Conservation (phyloP, 2,888 invertebrate species). For the Acrocyrtus sp. region DNA sequence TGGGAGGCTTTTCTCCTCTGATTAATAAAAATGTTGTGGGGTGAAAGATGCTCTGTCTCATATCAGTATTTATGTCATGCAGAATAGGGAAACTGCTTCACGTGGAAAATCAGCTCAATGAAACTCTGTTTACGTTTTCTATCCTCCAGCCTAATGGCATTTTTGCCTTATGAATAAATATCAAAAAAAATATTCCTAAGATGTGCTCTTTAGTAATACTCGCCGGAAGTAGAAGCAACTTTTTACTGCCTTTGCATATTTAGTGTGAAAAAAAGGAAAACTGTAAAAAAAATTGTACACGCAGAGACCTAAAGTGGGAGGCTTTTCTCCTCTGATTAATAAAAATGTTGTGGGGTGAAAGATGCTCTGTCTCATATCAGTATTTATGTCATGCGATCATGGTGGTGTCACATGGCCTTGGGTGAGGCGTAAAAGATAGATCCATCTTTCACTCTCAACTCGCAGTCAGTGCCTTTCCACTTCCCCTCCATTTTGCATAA, state of each 20-base stretch:
- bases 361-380: background rate
- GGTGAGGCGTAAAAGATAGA: slow-evolving; percentile 17
- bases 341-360: background rate
- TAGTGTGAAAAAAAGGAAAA: background rate
- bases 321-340: background rate
- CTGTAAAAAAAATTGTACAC: background rate
- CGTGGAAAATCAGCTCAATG: slow-evolving; percentile 1
- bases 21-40: background rate
- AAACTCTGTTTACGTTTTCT: background rate
- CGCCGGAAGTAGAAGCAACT: background rate
- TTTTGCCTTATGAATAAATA: background rate
- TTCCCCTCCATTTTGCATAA: background rate
- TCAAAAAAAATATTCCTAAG: background rate
- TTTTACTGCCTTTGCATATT: background rate
- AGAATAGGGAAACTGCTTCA: background rate
- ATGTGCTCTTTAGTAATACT: background rate
- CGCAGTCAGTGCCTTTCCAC: background rate
- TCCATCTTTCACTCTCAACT: background rate
- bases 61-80: background rate
- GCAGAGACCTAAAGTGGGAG: background rate
- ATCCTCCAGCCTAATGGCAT: background rate
- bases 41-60: background rate
- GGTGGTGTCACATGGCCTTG: slow-evolving; percentile 18
- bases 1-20: background rate
- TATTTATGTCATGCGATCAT: background rate